Evolutionary conservation across 1,140 invertebrate species (phyloP), one percentile per base, ranked within the genome.

Genomic region (Neotoxoptera formosana): DNA sequence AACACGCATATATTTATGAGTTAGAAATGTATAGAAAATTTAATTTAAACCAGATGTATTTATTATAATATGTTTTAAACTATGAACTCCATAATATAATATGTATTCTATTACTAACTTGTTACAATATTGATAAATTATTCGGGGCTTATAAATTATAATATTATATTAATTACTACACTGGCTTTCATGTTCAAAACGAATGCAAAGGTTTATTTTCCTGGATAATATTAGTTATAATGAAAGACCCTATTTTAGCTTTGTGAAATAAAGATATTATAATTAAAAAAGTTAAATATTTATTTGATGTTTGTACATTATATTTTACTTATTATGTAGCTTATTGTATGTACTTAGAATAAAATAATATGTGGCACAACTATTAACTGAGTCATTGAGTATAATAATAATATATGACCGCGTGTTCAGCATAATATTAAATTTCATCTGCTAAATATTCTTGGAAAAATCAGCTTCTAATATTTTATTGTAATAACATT

Each of bases 121-220:
- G 84, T 47, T 83, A 86, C 45, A 86, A 86, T 45, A 47, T 88
- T 88, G n/a, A 88, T 88, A 88, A 88, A 88, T 88, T 88, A 88
- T 88, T 48, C 47, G 47, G 45, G 45, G 45, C 51, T 30, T 88
- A 88, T 41, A 41, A 2, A 41, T 41, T 41, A 41, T 88, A 8
- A 88, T 51, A 88, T 48, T 47, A 88, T 17, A 88, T 88, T 88
- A 47, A 86, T 86, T 86, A 86, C 84, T 86, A 86, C 84, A 47
- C 45, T 86, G 30, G 41, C 41, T 86, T 86, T 86, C 47, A 47
- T 86, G 84, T 86, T 47, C 7, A 25, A 41, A 86, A 86, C 14
- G 25, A 86, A 86, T 86, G 30, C 86, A n/a, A 51, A 48, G 45
- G 48, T 51, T 51, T 88, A 88, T 51, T 88, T 88, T 48, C 86